Evolutionary conservation across 1,140 invertebrate genomes (phyloP).

Genomic region (Temnothorax curvispinosus): DNA sequence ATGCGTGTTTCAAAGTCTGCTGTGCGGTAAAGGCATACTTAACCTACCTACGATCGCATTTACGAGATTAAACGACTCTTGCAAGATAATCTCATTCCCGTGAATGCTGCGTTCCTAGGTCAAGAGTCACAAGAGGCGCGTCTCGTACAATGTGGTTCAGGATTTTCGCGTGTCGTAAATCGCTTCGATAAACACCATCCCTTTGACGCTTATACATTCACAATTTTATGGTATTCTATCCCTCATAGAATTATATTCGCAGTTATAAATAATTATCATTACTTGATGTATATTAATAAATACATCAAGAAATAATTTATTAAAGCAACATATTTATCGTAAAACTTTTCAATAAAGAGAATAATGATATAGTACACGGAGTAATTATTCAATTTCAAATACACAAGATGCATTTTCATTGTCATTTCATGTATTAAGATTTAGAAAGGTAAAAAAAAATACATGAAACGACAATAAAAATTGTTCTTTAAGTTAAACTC

Average conservation of each 20-base stretch:
- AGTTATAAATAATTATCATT: not conserved
- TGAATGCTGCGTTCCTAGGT: slow-evolving; percentile 21
- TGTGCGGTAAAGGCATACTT: not conserved
- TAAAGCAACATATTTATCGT: not conserved
- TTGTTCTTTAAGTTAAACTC: not conserved
- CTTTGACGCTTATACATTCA: not conserved
- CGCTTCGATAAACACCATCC: not conserved
- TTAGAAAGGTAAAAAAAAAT: not conserved
- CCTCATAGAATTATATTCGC: not conserved
- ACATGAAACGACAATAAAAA: not conserved
- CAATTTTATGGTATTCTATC: not conserved
- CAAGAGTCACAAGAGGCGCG: slow-evolving; percentile 7
- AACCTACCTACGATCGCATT: slow-evolving; percentile 37
- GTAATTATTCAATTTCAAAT: not conserved
- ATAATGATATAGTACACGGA: not conserved
- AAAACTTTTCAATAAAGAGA: not conserved
- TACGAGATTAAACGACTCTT: slow-evolving; percentile 62
- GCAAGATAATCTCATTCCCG: slow-evolving; percentile 61
- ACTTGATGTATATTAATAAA: not conserved
- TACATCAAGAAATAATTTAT: not conserved
- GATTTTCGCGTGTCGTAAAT: slow-evolving; percentile 4
- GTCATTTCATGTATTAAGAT: not conserved
- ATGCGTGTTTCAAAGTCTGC: not conserved
- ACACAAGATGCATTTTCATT: not conserved
- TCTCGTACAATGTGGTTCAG: slow-evolving; percentile 25